Conservation (phyloP, 2,797 vertebrate genomes). For the Erithacus rubecula region DNA sequence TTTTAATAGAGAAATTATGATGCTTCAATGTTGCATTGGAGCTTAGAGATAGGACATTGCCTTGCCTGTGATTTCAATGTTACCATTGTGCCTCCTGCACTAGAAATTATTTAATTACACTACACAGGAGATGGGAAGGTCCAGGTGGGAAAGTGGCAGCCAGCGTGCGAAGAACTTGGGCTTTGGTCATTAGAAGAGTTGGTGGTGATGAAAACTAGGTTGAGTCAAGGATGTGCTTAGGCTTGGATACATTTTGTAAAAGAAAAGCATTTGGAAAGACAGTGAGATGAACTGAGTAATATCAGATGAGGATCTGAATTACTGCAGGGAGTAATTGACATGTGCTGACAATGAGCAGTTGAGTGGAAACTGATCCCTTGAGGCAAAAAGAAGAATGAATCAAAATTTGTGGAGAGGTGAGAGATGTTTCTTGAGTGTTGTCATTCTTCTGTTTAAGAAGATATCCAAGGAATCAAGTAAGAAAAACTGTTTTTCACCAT, state of each 20-base stretch:
- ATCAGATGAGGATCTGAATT: neutral
- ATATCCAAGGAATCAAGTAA: neutral
- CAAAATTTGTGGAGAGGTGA: neutral
- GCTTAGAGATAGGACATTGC: neutral
- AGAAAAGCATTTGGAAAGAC: neutral
- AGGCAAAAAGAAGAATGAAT: neutral
- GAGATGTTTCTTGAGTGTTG: neutral
- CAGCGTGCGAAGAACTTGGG: neutral
- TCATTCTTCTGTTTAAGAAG: neutral
- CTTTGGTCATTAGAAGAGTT: neutral
- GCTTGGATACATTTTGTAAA: neutral
- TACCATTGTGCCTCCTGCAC: fast-evolving
- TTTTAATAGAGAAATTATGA: neutral
- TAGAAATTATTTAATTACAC: neutral
- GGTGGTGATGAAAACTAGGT: neutral
- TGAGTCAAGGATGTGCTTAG: neutral
- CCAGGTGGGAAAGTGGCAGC: neutral
- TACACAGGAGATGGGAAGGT: neutral
- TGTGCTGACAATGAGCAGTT: neutral
- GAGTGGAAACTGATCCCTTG: neutral
- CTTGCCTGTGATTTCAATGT: neutral
- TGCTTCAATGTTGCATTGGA: neutral
- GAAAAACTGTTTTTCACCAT: neutral
- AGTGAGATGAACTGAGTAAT: neutral
- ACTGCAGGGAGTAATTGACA: fast-evolving